phyloP scores from a whole-genome alignment of 1,140 invertebrate species.

The Trichonephila clavata region DNA sequence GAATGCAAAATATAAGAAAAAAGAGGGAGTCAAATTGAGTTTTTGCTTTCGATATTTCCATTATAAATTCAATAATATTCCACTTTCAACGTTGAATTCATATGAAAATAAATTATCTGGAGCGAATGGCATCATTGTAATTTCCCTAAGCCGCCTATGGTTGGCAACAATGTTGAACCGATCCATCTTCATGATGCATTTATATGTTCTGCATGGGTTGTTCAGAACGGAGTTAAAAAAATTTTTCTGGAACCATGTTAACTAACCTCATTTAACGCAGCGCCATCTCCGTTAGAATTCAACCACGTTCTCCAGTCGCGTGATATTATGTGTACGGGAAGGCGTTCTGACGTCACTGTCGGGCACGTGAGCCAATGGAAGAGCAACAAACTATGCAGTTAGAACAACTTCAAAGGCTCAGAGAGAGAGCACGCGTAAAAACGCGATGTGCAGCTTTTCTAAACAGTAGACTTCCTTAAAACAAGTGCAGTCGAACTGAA shows the following conservation, averaged over 20 bases:
- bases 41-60: no score
- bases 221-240: neutral
- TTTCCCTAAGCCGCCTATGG: no score
- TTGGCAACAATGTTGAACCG: no score
- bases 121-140: no score
- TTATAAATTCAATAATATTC: no score
- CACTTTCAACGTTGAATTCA: no score
- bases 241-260: neutral
- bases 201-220: neutral
- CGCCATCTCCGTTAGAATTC: conserved; percentile 46
- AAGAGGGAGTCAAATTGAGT: no score
- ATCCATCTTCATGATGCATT: neutral
- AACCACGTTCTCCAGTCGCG: conserved; percentile 70
- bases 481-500: neutral
- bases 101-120: no score
- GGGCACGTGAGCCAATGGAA: conserved; percentile 74
- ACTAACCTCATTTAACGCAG: conserved; percentile 12
- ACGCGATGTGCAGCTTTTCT: conserved; percentile 2
- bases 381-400: conserved; percentile 74
- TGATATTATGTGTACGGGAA: conserved; percentile 69
- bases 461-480: neutral
- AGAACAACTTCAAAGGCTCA: conserved; percentile 66
- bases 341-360: conserved; percentile 60
- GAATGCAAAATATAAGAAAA: no score
- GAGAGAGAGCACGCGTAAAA: conserved; percentile 36